Percentiles rank a stretch among this genome's conserved stretches.
These are phyloP conservation scores for Agonopterix arenella DNA, from an alignment of 2,888 invertebrate genomes.

Conservation along the genomic window DNA sequence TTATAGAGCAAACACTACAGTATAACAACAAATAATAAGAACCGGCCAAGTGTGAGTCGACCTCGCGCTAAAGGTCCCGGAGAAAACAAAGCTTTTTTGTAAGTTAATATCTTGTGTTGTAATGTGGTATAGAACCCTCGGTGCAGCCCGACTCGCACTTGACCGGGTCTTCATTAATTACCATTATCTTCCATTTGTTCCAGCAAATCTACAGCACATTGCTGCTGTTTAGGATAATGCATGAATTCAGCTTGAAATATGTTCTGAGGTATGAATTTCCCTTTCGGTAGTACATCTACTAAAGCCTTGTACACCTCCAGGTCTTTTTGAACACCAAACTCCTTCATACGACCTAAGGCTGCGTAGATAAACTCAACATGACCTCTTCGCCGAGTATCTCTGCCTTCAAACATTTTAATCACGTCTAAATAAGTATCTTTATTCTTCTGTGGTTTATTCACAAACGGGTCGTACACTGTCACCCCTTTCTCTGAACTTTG, in stretches of 20 bases:
- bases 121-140: too few relatives aligned
- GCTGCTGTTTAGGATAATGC: constrained; percentile 97
- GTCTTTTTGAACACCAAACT: constrained; percentile 92
- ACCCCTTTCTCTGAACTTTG: constrained; percentile 55
- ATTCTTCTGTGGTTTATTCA: constrained; percentile 71
- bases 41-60: too few relatives aligned
- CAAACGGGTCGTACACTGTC: constrained; percentile 63
- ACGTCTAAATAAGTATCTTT: constrained; percentile 84
- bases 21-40: too few relatives aligned
- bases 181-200: constrained; percentile 97
- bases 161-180: constrained; percentile 33
- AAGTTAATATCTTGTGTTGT: too few relatives aligned
- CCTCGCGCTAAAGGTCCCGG: too few relatives aligned
- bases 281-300: constrained; percentile 91
- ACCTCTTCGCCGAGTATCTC: constrained; percentile 84
- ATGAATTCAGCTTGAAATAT: constrained; percentile 91
- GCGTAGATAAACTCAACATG: constrained; percentile 97
- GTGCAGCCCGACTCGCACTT: too few relatives aligned
- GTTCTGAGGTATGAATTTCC: constrained; percentile 89
- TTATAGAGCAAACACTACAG: too few relatives aligned
- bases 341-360: constrained; percentile 91
- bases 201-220: constrained; percentile 92
- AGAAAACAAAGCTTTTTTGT: too few relatives aligned
- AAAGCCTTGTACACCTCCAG: constrained; percentile 90
- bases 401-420: constrained; percentile 83